Evolutionary conservation across 2,888 invertebrate genomes (phyloP).

Genomic region (Apeira syringaria): DNA sequence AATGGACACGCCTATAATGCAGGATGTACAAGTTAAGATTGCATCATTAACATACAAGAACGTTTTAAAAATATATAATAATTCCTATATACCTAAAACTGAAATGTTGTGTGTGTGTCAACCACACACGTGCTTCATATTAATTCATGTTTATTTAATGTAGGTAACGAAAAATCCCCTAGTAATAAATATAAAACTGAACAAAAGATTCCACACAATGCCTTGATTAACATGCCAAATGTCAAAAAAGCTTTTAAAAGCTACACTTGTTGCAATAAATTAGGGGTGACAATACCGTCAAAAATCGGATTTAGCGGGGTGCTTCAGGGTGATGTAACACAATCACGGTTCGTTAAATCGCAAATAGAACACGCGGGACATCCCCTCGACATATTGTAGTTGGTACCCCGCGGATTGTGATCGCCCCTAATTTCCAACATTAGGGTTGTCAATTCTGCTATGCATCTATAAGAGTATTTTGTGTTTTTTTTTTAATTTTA

Average conservation of each 20-base stretch:
- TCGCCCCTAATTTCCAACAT: slow-evolving; percentile 40
- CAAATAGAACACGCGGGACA: slow-evolving; percentile 53
- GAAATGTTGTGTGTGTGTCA: too few species aligned
- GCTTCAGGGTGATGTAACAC: slow-evolving; percentile 45
- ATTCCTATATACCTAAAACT: too few species aligned
- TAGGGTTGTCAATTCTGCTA: slow-evolving; percentile 12
- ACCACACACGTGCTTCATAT: slow-evolving; percentile 7
- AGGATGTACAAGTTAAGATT: too few species aligned
- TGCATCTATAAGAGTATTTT: too few species aligned
- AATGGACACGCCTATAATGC: too few species aligned
- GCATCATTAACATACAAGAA: too few species aligned
- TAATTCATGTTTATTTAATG: slow-evolving; percentile 2
- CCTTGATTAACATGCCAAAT: slow-evolving; percentile 29
- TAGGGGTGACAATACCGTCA: slow-evolving; percentile 55
- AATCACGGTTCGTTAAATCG: slow-evolving; percentile 77
- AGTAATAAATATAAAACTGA: neutral
- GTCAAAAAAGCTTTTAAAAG: slow-evolving; percentile 16
- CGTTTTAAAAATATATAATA: too few species aligned
- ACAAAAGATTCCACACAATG: slow-evolving; percentile 11
- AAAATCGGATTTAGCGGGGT: slow-evolving; percentile 68
- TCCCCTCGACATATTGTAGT: slow-evolving; percentile 54
- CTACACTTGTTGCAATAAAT: slow-evolving; percentile 55
- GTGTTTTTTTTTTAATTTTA: too few species aligned
- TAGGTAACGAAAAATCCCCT: slow-evolving; percentile 7
- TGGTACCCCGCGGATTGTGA: slow-evolving; percentile 47